These are phyloP conservation scores for Microcebus murinus DNA, from an alignment of 2,113 vertebrate species.

Conservation along the genomic window DNA sequence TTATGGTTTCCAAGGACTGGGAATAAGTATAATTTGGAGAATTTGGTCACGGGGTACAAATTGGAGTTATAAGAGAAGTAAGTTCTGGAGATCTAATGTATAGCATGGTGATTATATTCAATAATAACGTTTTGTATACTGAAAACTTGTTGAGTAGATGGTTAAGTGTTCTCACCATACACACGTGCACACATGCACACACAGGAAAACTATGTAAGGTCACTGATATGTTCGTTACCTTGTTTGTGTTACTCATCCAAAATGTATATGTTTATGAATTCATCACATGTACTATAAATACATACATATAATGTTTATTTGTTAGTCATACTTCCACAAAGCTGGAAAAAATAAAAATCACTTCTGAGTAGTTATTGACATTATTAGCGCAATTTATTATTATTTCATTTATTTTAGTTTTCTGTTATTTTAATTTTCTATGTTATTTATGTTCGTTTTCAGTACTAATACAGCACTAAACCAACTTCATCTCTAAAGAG, in stretches of 20 bases:
- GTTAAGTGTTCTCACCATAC: too few relatives aligned
- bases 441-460: background rate
- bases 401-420: background rate
- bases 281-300: background rate
- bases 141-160: background rate
- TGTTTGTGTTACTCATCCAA: background rate
- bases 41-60: background rate
- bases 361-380: slow-evolving; percentile 12
- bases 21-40: background rate
- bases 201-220: too few relatives aligned
- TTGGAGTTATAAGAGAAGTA: background rate
- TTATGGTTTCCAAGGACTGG: background rate
- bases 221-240: background rate
- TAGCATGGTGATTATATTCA: background rate
- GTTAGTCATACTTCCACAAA: background rate
- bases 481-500: background rate
- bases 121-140: background rate
- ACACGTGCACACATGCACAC: background rate
- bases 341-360: background rate
- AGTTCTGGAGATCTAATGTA: background rate
- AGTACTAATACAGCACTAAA: background rate
- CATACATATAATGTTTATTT: background rate
- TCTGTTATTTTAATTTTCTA: background rate
- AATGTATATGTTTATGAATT: background rate
- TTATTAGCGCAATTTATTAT: background rate